Evolutionary conservation across 1,140 invertebrate genomes (phyloP).

Genomic region (Brachionus sp.): DNA sequence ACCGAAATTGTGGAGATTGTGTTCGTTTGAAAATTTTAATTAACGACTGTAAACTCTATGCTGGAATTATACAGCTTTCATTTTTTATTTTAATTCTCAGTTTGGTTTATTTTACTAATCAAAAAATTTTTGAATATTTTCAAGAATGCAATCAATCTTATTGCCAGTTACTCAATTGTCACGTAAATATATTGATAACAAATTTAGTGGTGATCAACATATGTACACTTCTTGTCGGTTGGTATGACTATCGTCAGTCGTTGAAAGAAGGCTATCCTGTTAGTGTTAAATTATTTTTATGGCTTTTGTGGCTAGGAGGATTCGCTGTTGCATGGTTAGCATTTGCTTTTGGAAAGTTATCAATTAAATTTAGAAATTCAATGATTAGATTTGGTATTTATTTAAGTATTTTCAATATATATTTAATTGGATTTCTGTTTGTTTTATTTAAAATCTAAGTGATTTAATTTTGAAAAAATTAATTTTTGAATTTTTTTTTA

Average conservation of each 20-base stretch:
- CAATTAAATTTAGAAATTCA: not conserved
- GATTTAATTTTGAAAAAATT: not conserved
- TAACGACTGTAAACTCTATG: not conserved
- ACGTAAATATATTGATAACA: not conserved
- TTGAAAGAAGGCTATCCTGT: not conserved
- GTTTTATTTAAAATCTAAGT: not conserved
- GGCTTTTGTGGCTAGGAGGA: not conserved
- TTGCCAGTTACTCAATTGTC: not conserved
- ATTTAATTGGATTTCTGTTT: not conserved
- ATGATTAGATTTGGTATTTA: not conserved
- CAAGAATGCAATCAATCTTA: not conserved
- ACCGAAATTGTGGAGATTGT: not conserved
- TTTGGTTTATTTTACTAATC: not conserved
- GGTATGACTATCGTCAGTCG: not conserved
- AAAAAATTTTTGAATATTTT: not conserved
- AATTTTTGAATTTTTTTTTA: not conserved
- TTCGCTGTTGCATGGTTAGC: not conserved
- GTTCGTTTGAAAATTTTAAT: not conserved
- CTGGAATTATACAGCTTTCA: not conserved
- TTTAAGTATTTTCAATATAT: not conserved
- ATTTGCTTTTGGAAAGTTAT: not conserved
- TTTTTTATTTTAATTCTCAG: not conserved
- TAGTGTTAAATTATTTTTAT: not conserved
- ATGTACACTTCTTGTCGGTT: not conserved
- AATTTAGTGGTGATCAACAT: not conserved